Percentiles rank a stretch among this genome's conserved stretches.
Conservation (phyloP, 1,140 invertebrate genomes). For the Drosophila jambulina region DNA sequence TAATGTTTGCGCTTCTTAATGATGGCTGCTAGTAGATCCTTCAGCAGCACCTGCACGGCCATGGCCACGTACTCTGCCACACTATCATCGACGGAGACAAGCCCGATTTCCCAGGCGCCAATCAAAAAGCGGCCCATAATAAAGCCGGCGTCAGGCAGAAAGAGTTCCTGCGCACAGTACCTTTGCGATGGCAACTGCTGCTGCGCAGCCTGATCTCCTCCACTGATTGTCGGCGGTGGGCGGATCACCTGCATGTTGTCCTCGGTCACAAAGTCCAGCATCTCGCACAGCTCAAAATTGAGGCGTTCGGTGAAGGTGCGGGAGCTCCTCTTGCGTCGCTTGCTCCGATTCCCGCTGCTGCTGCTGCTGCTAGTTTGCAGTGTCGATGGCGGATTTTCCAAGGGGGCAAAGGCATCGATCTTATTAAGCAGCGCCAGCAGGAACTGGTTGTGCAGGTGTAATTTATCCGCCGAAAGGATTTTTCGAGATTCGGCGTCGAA, state of each 20-base stretch:
- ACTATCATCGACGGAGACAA: conserved; percentile 91
- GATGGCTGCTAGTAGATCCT: conserved; percentile 91
- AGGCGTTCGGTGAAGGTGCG: conserved; percentile 88
- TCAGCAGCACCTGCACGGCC: conserved; percentile 91
- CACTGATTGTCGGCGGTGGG: conserved; percentile 53
- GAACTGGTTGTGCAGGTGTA: conserved; percentile 94
- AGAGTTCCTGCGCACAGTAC: conserved; percentile 88
- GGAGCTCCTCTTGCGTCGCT: conserved; percentile 86
- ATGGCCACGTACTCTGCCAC: conserved; percentile 91
- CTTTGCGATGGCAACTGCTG: conserved; percentile 80
- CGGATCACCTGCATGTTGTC: conserved; percentile 77
- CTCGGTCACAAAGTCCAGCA: conserved; percentile 86
- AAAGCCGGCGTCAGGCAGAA: conserved; percentile 91
- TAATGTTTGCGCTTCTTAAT: conserved; percentile 91
- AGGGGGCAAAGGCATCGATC: conserved; percentile 88
- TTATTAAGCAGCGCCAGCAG: conserved; percentile 92
- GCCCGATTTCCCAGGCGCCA: conserved; percentile 92
- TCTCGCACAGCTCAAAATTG: conserved; percentile 88
- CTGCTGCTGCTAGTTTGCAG: conserved; percentile 54
- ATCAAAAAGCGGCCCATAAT: conserved; percentile 92
- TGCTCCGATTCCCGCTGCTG: conserved; percentile 80
- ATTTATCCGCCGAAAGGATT: conserved; percentile 89
- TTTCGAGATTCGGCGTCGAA: conserved; percentile 91
- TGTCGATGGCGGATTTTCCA: conserved; percentile 67
- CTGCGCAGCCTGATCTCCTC: conserved; percentile 54